Evolutionary conservation across 1,140 invertebrate genomes (phyloP).

Genomic region (Aphidius gifuensis): DNA sequence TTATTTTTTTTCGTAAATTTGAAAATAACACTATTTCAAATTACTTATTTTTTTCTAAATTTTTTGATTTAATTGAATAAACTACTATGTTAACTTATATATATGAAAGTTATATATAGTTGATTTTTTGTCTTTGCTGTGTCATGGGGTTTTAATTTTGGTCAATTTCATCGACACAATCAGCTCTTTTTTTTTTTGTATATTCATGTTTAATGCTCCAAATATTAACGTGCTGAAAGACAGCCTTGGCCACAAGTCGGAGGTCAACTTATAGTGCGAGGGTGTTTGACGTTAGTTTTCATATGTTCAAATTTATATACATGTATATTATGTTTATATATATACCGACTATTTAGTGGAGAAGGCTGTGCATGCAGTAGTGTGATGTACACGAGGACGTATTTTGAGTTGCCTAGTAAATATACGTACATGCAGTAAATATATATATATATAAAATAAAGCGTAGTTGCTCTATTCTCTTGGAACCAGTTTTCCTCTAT

Average conservation of each 20-base stretch:
- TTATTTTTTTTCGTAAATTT: too few species aligned
- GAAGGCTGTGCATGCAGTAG: not conserved
- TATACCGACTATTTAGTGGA: too few species aligned
- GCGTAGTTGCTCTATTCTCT: slow-evolving; percentile 51
- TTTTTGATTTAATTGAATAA: not conserved
- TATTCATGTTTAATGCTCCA: slow-evolving; percentile 12
- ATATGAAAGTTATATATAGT: too few species aligned
- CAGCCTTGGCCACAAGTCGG: not conserved
- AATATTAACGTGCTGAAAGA: slow-evolving; percentile 27
- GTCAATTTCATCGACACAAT: too few species aligned
- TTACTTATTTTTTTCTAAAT: too few species aligned
- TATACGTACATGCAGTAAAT: too few species aligned
- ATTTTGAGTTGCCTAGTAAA: slow-evolving; percentile 30
- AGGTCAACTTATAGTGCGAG: slow-evolving; percentile 15
- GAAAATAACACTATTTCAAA: too few species aligned
- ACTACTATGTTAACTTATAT: too few species aligned
- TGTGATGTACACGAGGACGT: slow-evolving; percentile 17
- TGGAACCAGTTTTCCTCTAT: slow-evolving; percentile 55
- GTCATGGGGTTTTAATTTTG: too few species aligned
- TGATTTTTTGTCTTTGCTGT: too few species aligned
- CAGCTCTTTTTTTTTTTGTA: too few species aligned
- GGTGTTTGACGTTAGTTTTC: slow-evolving; percentile 16
- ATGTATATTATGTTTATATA: not conserved
- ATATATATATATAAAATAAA: slow-evolving; percentile 22
- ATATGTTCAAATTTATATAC: slow-evolving; percentile 16